phyloP scores from a whole-genome alignment of 2,113 vertebrate genomes.

The Lagopus muta region DNA sequence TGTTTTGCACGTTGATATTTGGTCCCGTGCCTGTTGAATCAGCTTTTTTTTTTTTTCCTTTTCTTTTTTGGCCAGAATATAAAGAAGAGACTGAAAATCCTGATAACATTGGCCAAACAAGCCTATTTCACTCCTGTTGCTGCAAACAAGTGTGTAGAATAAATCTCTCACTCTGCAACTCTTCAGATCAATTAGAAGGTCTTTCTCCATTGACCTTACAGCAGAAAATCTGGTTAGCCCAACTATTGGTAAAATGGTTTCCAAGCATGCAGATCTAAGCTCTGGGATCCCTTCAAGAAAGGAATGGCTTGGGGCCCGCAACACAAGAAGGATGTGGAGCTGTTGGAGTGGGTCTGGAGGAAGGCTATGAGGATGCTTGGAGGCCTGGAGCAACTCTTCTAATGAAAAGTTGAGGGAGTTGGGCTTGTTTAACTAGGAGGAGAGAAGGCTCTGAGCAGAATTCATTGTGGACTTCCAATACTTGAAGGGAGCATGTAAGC shows the following conservation, averaged over 20 bases:
- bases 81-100: neutral
- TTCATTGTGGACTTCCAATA: no score
- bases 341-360: no score
- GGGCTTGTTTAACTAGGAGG: no score
- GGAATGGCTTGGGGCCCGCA: no score
- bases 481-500: no score
- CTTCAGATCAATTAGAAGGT: neutral
- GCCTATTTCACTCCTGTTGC: neutral
- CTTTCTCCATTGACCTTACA: neutral
- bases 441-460: no score
- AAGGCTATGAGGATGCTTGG: no score
- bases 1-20: neutral
- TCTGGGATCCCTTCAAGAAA: neutral
- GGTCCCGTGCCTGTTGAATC: neutral
- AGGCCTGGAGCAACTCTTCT: no score
- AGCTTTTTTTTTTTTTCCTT: neutral
- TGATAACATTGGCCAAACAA: neutral
- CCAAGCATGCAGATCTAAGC: neutral
- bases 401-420: no score
- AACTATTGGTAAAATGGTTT: neutral
- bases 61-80: neutral
- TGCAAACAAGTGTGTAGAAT: neutral
- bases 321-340: no score
- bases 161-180: neutral
- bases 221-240: neutral